Evolutionary conservation across 2,888 invertebrate genomes (phyloP).

Genomic region (Cheilosia grossa): DNA sequence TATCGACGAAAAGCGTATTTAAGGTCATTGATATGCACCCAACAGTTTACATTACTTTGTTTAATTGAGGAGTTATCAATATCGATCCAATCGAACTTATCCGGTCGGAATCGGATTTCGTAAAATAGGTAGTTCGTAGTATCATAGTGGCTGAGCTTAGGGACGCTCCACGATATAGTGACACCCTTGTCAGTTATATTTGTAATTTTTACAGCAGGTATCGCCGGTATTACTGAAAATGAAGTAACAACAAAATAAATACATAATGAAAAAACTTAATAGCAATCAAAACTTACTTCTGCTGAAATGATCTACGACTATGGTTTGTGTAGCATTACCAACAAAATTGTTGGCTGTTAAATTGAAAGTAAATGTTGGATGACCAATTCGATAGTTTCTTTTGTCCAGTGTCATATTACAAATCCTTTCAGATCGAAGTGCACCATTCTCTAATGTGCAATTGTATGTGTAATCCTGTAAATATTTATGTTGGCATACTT

Average conservation of each 20-base stretch:
- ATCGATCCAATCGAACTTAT: conserved; percentile 73
- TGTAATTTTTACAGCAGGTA: conserved; percentile 77
- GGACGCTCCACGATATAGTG: conserved; percentile 79
- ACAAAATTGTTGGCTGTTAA: conserved; percentile 87
- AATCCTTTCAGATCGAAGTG: conserved; percentile 75
- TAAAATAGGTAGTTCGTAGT: conserved; percentile 77
- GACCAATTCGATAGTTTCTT: conserved; percentile 83
- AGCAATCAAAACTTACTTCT: conserved; percentile 77
- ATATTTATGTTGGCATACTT: conserved; percentile 75
- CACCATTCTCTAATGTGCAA: conserved; percentile 73
- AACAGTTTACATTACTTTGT: conserved; percentile 75
- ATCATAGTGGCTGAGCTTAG: conserved; percentile 77
- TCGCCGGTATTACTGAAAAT: conserved; percentile 78
- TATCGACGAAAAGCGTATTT: conserved; percentile 84
- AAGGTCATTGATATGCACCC: conserved; percentile 78
- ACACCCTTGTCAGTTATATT: conserved; percentile 78
- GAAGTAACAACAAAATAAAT: conserved; percentile 17
- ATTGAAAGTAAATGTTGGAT: conserved; percentile 85
- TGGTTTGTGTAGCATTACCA: conserved; percentile 84
- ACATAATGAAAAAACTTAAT: background rate
- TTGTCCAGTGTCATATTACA: conserved; percentile 78
- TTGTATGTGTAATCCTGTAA: conserved; percentile 77
- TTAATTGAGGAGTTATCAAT: conserved; percentile 46
- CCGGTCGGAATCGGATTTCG: conserved; percentile 78
- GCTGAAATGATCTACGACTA: conserved; percentile 86